A percentile compares a stretch with the other conserved stretches of the same genome.
Conservation (phyloP, 2,797 vertebrate genomes). For the Linurgus olivaceus region DNA sequence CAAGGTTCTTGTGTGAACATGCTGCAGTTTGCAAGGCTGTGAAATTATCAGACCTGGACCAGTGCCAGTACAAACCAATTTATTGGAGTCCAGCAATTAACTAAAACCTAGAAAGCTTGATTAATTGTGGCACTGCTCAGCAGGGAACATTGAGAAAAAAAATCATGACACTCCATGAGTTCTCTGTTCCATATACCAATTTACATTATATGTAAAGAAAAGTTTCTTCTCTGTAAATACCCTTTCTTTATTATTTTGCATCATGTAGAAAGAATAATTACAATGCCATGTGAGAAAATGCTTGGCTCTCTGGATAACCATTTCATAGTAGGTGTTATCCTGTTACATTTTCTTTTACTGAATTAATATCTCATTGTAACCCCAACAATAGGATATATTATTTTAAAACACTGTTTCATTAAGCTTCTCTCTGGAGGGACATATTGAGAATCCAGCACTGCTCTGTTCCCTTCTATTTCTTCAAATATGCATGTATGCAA, state of each 20-base stretch:
- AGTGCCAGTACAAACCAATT: slow-evolving; percentile 79
- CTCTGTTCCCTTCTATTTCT: slow-evolving; percentile 37
- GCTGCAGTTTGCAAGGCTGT: slow-evolving; percentile 74
- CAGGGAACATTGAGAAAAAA: slow-evolving; percentile 59
- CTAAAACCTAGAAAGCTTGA: slow-evolving; percentile 81
- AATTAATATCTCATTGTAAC: slow-evolving; percentile 56
- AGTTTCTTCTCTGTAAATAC: slow-evolving; percentile 53
- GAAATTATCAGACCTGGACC: slow-evolving; percentile 80
- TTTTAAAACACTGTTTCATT: slow-evolving; percentile 38
- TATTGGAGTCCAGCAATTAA: slow-evolving; percentile 80
- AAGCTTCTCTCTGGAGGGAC: slow-evolving; percentile 44
- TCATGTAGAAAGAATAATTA: slow-evolving; percentile 27
- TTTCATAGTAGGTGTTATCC: slow-evolving; percentile 47
- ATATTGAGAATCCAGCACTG: neutral
- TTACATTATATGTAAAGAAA: slow-evolving; percentile 59
- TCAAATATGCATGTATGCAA: neutral
- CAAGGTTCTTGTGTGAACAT: slow-evolving; percentile 76
- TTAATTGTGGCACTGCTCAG: slow-evolving; percentile 80
- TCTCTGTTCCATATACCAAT: slow-evolving; percentile 46
- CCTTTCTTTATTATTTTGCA: slow-evolving; percentile 24
- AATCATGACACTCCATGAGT: slow-evolving; percentile 57
- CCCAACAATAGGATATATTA: slow-evolving; percentile 42
- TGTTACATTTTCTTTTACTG: slow-evolving; percentile 49
- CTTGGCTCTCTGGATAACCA: slow-evolving; percentile 40
- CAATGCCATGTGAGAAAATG: slow-evolving; percentile 33